Evolutionary conservation across 2,113 vertebrate genomes (phyloP).

Genomic region (Podocnemis expansa): DNA sequence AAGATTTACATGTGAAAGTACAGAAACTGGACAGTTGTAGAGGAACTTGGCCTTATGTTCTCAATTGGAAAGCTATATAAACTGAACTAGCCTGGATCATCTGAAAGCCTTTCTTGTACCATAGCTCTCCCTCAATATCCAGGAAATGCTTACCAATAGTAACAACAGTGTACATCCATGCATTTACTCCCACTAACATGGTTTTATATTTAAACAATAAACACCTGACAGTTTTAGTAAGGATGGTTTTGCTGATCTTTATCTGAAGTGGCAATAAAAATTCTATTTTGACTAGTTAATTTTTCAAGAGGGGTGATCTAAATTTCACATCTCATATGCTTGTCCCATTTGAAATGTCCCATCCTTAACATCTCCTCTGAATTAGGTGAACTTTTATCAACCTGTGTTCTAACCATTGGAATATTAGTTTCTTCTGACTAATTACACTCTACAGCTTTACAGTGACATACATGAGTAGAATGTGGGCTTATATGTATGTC

Average conservation of each 20-base stretch:
- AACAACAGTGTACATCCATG: not conserved
- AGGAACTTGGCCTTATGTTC: not conserved
- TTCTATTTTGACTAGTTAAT: slow-evolving; percentile 26
- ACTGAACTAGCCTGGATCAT: not conserved
- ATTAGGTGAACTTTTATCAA: not conserved
- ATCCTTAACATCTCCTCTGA: not conserved
- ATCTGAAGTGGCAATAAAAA: slow-evolving; percentile 9
- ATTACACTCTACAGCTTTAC: not conserved
- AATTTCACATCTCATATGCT: not conserved
- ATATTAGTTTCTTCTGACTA: not conserved
- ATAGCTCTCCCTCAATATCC: not conserved
- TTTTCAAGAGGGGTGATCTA: slow-evolving; percentile 29
- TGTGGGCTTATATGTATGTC: not conserved
- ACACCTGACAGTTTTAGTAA: slow-evolving; percentile 4
- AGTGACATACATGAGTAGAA: not conserved
- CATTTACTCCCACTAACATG: not conserved
- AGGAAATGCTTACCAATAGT: not conserved
- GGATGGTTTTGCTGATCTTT: slow-evolving; percentile 35
- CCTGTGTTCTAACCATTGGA: not conserved
- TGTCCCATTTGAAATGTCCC: not conserved
- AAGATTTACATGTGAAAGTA: not conserved
- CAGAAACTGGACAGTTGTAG: not conserved
- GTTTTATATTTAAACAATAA: slow-evolving; percentile 1
- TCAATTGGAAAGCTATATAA: not conserved
- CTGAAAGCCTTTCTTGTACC: not conserved